A percentile compares a stretch with the other conserved stretches of the same genome.
Evolutionary conservation across 2,113 vertebrate genomes (phyloP).

Genomic region (Gasterosteus nipponicus): DNA sequence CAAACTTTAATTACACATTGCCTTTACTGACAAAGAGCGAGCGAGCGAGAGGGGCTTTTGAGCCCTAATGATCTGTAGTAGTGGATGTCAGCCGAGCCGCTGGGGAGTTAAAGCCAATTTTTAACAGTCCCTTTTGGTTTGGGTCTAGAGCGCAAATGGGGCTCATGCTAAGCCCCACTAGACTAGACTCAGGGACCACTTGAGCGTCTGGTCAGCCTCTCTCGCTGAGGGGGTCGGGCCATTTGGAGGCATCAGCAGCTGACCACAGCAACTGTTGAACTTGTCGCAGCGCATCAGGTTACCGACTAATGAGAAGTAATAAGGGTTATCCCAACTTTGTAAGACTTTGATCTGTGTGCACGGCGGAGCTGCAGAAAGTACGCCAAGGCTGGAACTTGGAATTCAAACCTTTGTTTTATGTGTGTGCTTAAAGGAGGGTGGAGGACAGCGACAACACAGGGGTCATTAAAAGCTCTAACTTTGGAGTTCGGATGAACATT

Average conservation of each 20-base stretch:
- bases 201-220: slow-evolving; percentile 78
- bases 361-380: slow-evolving; percentile 55
- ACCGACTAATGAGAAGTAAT: slow-evolving; percentile 88
- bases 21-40: slow-evolving; percentile 82
- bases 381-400: slow-evolving; percentile 39
- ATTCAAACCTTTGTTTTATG: slow-evolving; percentile 48
- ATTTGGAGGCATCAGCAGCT: slow-evolving; percentile 80
- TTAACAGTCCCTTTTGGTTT: slow-evolving; percentile 86
- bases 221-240: slow-evolving; percentile 68
- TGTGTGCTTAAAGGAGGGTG: slow-evolving; percentile 16
- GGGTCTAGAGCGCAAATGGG: slow-evolving; percentile 81
- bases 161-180: slow-evolving; percentile 70
- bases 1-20: slow-evolving; percentile 93
- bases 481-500: slow-evolving; percentile 35
- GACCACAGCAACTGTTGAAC: slow-evolving; percentile 84
- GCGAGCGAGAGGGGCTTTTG: slow-evolving; percentile 77
- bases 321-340: slow-evolving; percentile 81
- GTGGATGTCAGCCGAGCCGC: slow-evolving; percentile 84
- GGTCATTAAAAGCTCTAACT: slow-evolving; percentile 58
- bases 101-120: slow-evolving; percentile 86
- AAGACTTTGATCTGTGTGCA: slow-evolving; percentile 70
- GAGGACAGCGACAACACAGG: slow-evolving; percentile 36
- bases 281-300: slow-evolving; percentile 86
- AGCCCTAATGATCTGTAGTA: slow-evolving; percentile 90
- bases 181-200: slow-evolving; percentile 62